Evolutionary conservation across 2,888 invertebrate species (phyloP).

Genomic region (Zhuqinia jingwanae): DNA sequence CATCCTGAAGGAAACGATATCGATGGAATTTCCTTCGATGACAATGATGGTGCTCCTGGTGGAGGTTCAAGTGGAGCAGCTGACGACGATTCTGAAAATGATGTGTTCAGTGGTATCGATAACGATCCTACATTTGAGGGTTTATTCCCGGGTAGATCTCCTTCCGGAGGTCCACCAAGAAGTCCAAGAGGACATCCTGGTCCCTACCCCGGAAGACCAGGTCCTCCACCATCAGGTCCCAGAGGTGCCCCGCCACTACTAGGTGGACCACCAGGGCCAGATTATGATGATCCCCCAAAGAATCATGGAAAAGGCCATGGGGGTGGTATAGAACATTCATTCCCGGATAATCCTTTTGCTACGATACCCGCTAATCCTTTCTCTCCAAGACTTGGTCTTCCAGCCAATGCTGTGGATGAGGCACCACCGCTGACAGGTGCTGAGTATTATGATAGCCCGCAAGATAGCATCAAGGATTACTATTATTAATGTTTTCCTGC

Average conservation of each 20-base stretch:
- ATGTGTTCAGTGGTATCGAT: constrained; percentile 60
- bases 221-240: constrained; percentile 39
- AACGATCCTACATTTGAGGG: constrained; percentile 52
- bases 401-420: constrained; percentile 10
- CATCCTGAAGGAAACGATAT: constrained; percentile 48
- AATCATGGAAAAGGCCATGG: not conserved
- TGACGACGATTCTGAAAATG: constrained; percentile 45
- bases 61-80: not conserved
- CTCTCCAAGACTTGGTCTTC: constrained; percentile 51
- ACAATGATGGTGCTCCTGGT: constrained; percentile 3
- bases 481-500: constrained; percentile 53
- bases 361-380: constrained; percentile 58
- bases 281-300: constrained; percentile 2
- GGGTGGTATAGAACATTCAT: constrained; percentile 33
- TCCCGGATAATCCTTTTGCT: constrained; percentile 61
- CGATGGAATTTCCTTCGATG: constrained; percentile 46
- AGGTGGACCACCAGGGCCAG: constrained; percentile 16
- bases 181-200: constrained; percentile 16
- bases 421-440: constrained; percentile 13
- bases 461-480: constrained; percentile 51
- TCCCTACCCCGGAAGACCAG: not conserved
- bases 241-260: constrained; percentile 41
- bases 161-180: constrained; percentile 13
- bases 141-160: constrained; percentile 28
- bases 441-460: constrained; percentile 50